Evolutionary conservation across 2,113 vertebrate genomes (phyloP).

Genomic region (Pan troglodytes): DNA sequence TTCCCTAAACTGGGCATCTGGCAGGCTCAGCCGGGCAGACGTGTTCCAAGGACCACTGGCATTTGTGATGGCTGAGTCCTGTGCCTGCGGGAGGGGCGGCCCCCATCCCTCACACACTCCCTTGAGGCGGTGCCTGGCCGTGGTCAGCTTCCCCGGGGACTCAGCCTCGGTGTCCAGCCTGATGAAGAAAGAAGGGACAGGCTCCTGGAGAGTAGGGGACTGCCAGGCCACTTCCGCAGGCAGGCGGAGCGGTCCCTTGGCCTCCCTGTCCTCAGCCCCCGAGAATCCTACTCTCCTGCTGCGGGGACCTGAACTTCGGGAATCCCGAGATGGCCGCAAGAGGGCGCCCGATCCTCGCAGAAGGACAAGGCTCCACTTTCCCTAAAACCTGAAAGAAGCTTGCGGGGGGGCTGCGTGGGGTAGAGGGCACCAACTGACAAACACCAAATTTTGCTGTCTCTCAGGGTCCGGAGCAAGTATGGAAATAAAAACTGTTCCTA

Average conservation of each 20-base stretch:
- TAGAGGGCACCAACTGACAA: fast-evolving
- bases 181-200: not conserved
- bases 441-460: not conserved
- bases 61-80: no score
- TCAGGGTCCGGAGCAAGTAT: not conserved
- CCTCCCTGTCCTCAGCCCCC: not conserved
- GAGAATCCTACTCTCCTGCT: fast-evolving
- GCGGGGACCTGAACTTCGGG: not conserved
- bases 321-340: conserved; percentile 69
- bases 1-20: not conserved
- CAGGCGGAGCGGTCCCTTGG: fast-evolving
- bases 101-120: not conserved
- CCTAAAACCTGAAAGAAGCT: fast-evolving
- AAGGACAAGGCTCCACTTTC: not conserved
- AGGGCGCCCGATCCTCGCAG: conserved; percentile 76
- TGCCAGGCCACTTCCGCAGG: no score
- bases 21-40: no score
- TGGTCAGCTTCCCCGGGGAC: not conserved
- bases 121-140: not conserved
- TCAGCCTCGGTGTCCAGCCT: not conserved
- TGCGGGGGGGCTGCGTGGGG: fast-evolving
- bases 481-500: no score
- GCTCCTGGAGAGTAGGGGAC: fast-evolving
- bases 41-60: not conserved
- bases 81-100: not conserved